A percentile compares a stretch with the other conserved stretches of the same genome.
phyloP scores from a whole-genome alignment of 2,797 vertebrate species.

The Champsocephalus esox region DNA sequence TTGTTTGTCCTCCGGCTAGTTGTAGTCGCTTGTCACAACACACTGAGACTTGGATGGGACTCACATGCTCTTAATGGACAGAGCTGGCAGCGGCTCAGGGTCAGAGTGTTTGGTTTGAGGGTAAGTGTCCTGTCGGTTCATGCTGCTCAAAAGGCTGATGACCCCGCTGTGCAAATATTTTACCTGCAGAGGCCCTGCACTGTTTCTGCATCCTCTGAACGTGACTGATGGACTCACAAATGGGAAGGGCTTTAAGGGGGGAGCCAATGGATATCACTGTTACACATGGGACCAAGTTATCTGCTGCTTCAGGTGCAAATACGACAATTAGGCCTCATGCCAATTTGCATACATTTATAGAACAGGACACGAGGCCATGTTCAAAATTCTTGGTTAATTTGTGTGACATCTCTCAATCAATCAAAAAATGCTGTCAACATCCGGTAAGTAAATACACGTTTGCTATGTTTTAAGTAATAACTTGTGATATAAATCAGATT shows the following conservation, averaged over 20 bases:
- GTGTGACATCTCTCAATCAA: too few relatives aligned
- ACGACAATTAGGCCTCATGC: too few relatives aligned
- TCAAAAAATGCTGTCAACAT: too few relatives aligned
- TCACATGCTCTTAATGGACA: conserved; percentile 55
- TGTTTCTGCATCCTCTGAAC: conserved; percentile 11
- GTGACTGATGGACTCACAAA: not conserved
- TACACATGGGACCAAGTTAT: too few relatives aligned
- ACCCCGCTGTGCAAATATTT: conserved; percentile 74
- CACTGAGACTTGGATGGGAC: not conserved
- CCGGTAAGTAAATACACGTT: too few relatives aligned
- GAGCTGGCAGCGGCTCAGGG: conserved; percentile 43
- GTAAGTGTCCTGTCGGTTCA: conserved; percentile 83
- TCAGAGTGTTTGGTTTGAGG: conserved; percentile 68
- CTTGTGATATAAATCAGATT: too few relatives aligned
- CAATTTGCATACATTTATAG: too few relatives aligned
- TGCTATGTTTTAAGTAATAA: too few relatives aligned
- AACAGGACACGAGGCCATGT: too few relatives aligned
- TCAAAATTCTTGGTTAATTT: too few relatives aligned
- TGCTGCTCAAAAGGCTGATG: conserved; percentile 64
- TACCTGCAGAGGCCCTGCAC: not conserved
- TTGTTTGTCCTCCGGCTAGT: not conserved
- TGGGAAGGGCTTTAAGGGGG: not conserved
- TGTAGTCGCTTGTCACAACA: conserved; percentile 1
- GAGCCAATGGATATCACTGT: too few relatives aligned
- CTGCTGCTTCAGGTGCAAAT: too few relatives aligned